These are phyloP conservation scores for Phalacrocorax aristotelis DNA, from an alignment of 2,113 vertebrate species.

Conservation along the genomic window DNA sequence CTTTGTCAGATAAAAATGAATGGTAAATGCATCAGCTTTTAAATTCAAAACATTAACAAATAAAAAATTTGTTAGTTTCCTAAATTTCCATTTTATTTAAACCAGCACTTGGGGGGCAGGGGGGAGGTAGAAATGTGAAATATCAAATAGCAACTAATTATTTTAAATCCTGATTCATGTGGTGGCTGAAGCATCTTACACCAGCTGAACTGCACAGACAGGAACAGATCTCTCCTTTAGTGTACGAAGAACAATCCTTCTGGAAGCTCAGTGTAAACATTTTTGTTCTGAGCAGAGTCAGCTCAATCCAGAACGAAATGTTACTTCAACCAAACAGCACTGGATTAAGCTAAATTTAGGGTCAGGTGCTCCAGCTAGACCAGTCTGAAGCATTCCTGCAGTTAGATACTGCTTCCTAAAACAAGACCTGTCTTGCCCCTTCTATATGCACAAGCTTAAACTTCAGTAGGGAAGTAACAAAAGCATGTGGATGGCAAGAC, in stretches of 20 bases:
- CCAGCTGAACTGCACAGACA: background rate
- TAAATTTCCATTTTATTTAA: background rate
- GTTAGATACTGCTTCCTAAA: background rate
- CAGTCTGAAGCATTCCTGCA: background rate
- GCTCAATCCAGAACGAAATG: background rate
- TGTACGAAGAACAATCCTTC: background rate
- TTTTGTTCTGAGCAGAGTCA: background rate
- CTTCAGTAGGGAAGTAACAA: background rate
- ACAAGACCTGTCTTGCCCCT: background rate
- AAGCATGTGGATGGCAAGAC: background rate
- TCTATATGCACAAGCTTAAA: background rate
- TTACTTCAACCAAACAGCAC: background rate
- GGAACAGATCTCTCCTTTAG: background rate
- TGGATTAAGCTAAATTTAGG: background rate
- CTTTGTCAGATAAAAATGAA: background rate
- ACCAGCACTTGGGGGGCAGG: background rate
- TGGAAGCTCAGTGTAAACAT: background rate
- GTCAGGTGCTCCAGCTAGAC: background rate
- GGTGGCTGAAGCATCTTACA: background rate
- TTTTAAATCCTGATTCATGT: background rate
- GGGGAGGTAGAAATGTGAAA: background rate
- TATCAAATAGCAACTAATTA: background rate
- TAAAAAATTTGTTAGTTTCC: background rate
- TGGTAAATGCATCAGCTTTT: background rate
- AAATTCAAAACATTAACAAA: background rate